These are phyloP conservation scores for Lamproptera curius DNA, from an alignment of 2,888 invertebrate species.

Conservation along the genomic window DNA sequence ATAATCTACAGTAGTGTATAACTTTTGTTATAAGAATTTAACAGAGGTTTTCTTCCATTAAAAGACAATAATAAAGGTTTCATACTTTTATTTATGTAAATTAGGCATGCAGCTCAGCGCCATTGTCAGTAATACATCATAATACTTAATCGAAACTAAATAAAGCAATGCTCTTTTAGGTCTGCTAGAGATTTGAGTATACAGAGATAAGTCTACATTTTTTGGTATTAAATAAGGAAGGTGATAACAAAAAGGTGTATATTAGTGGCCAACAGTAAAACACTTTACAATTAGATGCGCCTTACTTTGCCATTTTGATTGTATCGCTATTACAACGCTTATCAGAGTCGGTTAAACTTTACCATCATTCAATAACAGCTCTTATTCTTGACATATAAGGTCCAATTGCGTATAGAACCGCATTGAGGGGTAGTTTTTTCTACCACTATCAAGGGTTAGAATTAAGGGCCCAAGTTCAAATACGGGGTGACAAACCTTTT, in stretches of 20 bases:
- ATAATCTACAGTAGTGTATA: too few relatives aligned
- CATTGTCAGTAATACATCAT: too few relatives aligned
- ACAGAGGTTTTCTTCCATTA: too few relatives aligned
- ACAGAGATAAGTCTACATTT: too few relatives aligned
- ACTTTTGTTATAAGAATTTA: too few relatives aligned
- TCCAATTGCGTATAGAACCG: neutral
- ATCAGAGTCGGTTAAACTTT: constrained; percentile 14
- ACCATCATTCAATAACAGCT: neutral
- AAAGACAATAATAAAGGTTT: too few relatives aligned
- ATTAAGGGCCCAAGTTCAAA: constrained; percentile 59
- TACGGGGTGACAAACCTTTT: constrained; percentile 54
- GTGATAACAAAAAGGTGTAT: neutral
- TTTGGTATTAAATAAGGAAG: too few relatives aligned
- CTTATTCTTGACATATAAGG: neutral
- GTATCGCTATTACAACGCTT: constrained; percentile 22
- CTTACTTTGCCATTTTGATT: constrained; percentile 37
- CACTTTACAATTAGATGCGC: constrained; percentile 45
- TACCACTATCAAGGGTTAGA: constrained; percentile 40
- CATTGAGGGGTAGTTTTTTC: constrained; percentile 7
- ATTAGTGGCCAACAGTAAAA: constrained; percentile 33
- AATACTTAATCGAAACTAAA: too few relatives aligned
- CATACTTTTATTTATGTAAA: too few relatives aligned
- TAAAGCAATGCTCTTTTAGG: too few relatives aligned
- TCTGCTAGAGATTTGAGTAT: too few relatives aligned
- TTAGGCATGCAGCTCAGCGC: too few relatives aligned